phyloP scores from a whole-genome alignment of 1,140 invertebrate species.

The Stegodyphus dumicola region DNA sequence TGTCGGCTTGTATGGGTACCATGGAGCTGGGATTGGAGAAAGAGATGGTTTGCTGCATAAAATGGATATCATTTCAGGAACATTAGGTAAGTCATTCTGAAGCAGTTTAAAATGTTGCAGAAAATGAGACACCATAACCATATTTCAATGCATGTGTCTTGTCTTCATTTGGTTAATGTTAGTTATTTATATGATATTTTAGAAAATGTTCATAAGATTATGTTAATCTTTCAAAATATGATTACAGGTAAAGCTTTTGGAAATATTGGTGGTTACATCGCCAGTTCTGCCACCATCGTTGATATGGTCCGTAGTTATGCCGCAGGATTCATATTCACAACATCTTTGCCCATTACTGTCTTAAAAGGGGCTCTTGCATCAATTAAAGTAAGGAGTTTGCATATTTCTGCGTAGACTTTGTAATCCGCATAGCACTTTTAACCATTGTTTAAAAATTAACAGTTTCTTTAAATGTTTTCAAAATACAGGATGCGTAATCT shows the following conservation, averaged over 20 bases:
- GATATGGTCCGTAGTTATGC: constrained; percentile 96
- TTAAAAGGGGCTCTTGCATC: constrained; percentile 83
- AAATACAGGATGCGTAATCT: too few relatives aligned
- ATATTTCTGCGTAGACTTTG: too few relatives aligned
- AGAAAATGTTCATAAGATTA: too few relatives aligned
- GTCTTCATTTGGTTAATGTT: too few relatives aligned
- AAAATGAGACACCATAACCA: too few relatives aligned
- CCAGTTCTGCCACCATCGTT: constrained; percentile 80
- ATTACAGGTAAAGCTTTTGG: constrained; percentile 88
- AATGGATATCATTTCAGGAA: constrained; percentile 98
- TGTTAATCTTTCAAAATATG: too few relatives aligned
- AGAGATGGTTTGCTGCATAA: constrained; percentile 83
- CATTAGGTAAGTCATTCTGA: constrained; percentile 75
- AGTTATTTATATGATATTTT: too few relatives aligned
- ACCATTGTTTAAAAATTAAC: too few relatives aligned
- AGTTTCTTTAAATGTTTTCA: too few relatives aligned
- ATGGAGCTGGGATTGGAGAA: constrained; percentile 94
- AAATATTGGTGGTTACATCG: constrained; percentile 98
- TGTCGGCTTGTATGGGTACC: constrained; percentile 94
- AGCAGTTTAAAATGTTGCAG: too few relatives aligned
- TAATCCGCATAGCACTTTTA: too few relatives aligned
- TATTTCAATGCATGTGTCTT: too few relatives aligned
- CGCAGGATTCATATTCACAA: constrained; percentile 96
- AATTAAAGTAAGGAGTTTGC: constrained; percentile 66
- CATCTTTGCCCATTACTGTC: constrained; percentile 93